A percentile compares a stretch with the other conserved stretches of the same genome.
Evolutionary conservation across 2,797 vertebrate species (phyloP).

Genomic region (Hyperoplus immaculatus): DNA sequence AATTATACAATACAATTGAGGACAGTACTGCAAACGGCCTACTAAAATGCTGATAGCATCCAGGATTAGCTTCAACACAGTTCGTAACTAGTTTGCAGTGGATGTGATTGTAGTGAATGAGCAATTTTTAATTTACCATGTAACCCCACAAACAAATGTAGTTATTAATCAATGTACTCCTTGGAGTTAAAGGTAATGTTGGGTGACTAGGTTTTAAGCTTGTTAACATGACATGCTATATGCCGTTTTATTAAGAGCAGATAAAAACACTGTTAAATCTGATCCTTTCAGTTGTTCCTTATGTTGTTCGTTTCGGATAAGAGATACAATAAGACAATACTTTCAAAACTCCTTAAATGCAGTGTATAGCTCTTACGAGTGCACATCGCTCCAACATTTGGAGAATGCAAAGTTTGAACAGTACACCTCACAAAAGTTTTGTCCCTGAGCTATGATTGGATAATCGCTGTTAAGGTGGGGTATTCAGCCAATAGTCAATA

Average conservation of each 20-base stretch:
- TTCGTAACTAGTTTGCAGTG: no score
- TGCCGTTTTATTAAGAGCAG: not conserved
- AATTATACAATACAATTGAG: no score
- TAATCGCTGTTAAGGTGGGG: not conserved
- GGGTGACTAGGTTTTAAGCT: not conserved
- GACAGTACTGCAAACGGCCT: no score
- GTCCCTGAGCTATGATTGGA: not conserved
- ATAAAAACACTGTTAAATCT: not conserved
- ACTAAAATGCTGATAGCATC: no score
- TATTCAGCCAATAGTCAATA: slow-evolving; percentile 23
- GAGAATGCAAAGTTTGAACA: not conserved
- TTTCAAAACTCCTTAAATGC: no score
- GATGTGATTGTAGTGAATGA: no score
- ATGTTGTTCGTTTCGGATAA: not conserved
- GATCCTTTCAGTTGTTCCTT: no score
- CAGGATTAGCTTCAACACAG: no score
- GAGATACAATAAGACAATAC: not conserved
- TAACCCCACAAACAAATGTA: not conserved
- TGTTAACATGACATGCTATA: not conserved
- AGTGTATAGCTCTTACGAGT: not conserved
- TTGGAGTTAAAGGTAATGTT: not conserved
- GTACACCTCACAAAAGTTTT: not conserved
- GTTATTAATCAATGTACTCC: not conserved
- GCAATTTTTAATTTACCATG: not conserved
- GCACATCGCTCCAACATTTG: not conserved